Evolutionary conservation across 2,113 vertebrate species (phyloP).

Genomic region (Polypterus bichir): DNA sequence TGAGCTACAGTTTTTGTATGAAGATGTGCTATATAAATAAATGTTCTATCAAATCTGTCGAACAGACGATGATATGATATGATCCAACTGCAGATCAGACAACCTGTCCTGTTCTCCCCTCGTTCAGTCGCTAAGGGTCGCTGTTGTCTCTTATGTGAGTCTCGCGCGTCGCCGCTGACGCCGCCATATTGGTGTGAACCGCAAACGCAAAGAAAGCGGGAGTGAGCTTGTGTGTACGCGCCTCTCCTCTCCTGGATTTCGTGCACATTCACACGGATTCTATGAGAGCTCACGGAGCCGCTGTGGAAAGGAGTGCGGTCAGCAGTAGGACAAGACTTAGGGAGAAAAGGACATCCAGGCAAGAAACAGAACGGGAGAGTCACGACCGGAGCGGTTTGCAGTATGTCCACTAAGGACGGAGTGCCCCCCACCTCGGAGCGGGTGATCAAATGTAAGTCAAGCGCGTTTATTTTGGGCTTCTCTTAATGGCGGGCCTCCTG

Average conservation of each 20-base stretch:
- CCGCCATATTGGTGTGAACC: conserved; percentile 1
- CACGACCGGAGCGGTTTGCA: neutral
- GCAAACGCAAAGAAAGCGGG: neutral
- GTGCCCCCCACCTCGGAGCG: conserved; percentile 22
- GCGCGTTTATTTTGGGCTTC: neutral
- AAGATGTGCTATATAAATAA: too few relatives aligned
- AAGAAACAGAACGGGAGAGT: neutral
- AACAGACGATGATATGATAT: too few relatives aligned
- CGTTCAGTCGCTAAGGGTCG: neutral
- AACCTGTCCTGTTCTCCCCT: too few relatives aligned
- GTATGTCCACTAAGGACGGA: conserved; percentile 25
- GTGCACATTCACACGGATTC: neutral
- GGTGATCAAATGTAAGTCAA: conserved; percentile 25
- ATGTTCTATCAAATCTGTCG: too few relatives aligned
- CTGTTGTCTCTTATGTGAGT: neutral
- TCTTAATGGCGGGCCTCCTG: too few relatives aligned
- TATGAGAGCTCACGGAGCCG: neutral
- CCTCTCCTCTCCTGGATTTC: neutral
- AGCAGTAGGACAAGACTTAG: neutral
- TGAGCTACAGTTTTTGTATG: too few relatives aligned
- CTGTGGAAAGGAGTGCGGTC: neutral
- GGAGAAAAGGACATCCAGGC: neutral
- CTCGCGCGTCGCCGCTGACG: neutral
- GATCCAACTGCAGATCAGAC: too few relatives aligned
- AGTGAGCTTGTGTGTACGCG: neutral